phyloP scores from a whole-genome alignment of 2,888 invertebrate species.

The Carterocephalus palaemon region DNA sequence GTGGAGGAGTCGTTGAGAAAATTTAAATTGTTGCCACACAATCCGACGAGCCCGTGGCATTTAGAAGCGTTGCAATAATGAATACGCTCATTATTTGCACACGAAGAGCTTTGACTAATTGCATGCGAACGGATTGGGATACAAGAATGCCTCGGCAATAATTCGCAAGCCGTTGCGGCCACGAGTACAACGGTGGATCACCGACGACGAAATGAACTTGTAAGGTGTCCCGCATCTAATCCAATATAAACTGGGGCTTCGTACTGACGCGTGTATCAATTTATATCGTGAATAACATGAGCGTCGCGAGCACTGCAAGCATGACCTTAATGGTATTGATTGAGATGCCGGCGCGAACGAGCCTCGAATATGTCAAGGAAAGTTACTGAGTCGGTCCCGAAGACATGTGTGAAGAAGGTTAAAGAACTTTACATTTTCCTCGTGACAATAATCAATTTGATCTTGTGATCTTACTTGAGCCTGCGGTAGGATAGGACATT shows the following conservation, averaged over 20 bases:
- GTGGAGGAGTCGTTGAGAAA: constrained; percentile 33
- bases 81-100: constrained; percentile 34
- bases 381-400: background rate
- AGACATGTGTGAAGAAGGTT: constrained; percentile 2
- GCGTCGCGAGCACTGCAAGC: constrained; percentile 3
- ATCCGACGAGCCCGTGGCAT: constrained; percentile 34
- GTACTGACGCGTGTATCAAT: constrained; percentile 33
- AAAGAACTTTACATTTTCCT: background rate
- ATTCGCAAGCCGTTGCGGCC: constrained; percentile 16
- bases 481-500: constrained; percentile 1
- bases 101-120: constrained; percentile 33
- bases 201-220: constrained; percentile 34
- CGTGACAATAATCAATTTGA: constrained; percentile 1
- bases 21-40: constrained; percentile 28
- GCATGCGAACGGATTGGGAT: constrained; percentile 12
- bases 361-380: constrained; percentile 8
- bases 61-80: constrained; percentile 33
- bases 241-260: constrained; percentile 55
- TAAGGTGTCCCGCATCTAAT: constrained; percentile 48
- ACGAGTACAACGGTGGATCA: constrained; percentile 8
- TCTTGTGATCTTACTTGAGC: background rate
- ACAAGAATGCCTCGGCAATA: background rate
- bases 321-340: constrained; percentile 13
- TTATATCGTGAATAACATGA: constrained; percentile 22
- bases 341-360: constrained; percentile 4